Evolutionary conservation across 1,140 invertebrate genomes (phyloP), one percentile per base, ranked within the genome.

Genomic region (Archegozetes longisetosus): DNA sequence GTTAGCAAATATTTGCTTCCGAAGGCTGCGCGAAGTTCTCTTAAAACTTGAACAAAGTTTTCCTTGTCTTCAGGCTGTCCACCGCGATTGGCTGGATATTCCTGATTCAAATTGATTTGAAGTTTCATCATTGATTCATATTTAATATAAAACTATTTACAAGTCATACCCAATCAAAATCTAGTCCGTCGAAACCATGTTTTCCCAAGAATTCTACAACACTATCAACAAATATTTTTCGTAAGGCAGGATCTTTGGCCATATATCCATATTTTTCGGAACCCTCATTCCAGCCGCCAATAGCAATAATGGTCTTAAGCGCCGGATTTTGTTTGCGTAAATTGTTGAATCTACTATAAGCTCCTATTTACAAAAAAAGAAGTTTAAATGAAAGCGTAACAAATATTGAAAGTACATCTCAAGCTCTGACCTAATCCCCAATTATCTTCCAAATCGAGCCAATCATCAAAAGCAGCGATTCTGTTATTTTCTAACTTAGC

Each of bases 261-360:
- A 92, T 77, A 0, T 71, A 73, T 1, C 85, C 88, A 69, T 86
- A 91, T 66, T 86, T 86, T 22, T 68, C 66, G n/a, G 58, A 60
- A 0, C 85, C 86, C 72, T 90, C 85, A 67, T 87, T 88, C 86
- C 86, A 90, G 1, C 85, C 84, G 23, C 85, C 85, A 56, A 87
- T 79, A 0, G 82, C 81, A 0, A 85, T 66, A 17, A 86, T 50
- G 0, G 77, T 72, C 67, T 86, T 87, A 0, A 81, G 57, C 0
- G 73, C 69, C 0, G 81, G 77, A 68, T 82, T 85, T 9, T 64
- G 58, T 14, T 75, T 58, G 64, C 80, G 83, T 23, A 84, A 66
- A 0, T 64, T 64, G 23, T 63, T 72, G 58, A 73, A 73, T 32
- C 71, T 55, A 47, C 64, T 65, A 60, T 69, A 69, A 1, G 72